Percentiles rank a stretch among this genome's conserved stretches.
Evolutionary conservation across 1,140 invertebrate genomes (phyloP).

Genomic region (Monomorium pharaonis): DNA sequence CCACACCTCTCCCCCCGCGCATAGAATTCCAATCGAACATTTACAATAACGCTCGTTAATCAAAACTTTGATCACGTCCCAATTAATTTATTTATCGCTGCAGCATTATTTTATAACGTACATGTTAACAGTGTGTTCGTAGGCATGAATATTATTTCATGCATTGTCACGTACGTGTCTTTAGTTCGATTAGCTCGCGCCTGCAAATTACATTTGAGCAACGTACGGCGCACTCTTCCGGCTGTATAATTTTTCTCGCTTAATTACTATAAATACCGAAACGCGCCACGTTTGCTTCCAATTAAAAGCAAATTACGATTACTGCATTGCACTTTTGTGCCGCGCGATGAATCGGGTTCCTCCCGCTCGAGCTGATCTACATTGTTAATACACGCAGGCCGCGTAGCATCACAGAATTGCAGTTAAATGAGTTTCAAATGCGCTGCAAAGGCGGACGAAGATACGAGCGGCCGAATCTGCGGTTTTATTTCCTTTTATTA

Average conservation of each 20-base stretch:
- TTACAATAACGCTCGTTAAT: conserved; percentile 31
- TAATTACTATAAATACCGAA: conserved; percentile 39
- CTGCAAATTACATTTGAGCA: conserved; percentile 27
- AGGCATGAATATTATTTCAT: conserved; percentile 26
- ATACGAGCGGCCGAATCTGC: not conserved
- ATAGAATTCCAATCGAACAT: conserved; percentile 14
- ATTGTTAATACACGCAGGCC: conserved; percentile 46
- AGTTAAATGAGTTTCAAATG: conserved; percentile 41
- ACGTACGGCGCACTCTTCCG: not conserved
- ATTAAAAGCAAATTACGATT: conserved; percentile 51
- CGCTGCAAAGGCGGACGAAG: not conserved
- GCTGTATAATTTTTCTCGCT: conserved; percentile 38
- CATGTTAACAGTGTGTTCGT: not conserved
- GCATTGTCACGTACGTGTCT: conserved; percentile 36
- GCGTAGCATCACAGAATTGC: conserved; percentile 2
- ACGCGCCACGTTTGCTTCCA: conserved; percentile 20
- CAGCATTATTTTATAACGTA: conserved; percentile 21
- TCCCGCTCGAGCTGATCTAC: conserved; percentile 37
- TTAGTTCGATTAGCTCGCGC: conserved; percentile 30
- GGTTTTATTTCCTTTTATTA: not conserved
- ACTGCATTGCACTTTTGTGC: conserved; percentile 25
- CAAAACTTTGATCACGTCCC: conserved; percentile 30
- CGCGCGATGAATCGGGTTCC: conserved; percentile 12
- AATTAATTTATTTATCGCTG: conserved; percentile 37
- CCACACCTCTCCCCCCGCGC: not conserved